Base-by-base conservation (phyloP, 2,113 vertebrate genomes). In the Sturnira hondurensis region DNA sequence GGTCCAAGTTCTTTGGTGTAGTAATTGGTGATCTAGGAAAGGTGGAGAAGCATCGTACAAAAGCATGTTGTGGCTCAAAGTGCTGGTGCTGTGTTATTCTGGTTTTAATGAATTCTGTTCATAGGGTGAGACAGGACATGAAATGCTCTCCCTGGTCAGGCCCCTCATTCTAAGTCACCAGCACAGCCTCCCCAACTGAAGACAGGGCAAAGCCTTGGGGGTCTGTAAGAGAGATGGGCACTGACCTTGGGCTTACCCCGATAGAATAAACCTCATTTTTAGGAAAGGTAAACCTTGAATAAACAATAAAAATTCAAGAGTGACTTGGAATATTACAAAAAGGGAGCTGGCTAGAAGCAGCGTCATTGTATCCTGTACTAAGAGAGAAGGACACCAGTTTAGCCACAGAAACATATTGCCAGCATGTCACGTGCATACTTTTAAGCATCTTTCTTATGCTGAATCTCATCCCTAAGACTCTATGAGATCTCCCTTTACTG, bases 11-110 rank as follows among this genome's bases (percentile, higher is more conserved):
- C 81, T 97, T 94, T 94, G 71, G 93, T 94, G 83, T 77, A 91
- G 77, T 95, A 89, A 96, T 63, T 94, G 95, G 65, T 85, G 77
- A 93, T 84, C 85, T 38, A 93, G 65, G 89, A 95, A 91, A 95
- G 67, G 61, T 88, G 87, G 86, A 96, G 52, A 95, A 91, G 63
- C n/a, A 45, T 76, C 31, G 1, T 83, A 67, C 41, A 41, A 89
- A 38, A 86, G 22, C 54, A 68, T 22, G 33, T 77, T 88, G 81
- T 58, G 52, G 91, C 76, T 92, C 77, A 94, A 91, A 97, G 70
- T 38, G 12, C 85, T 92, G 28, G 31, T 84, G 80, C 73, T 86
- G 1, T 86, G 52, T 81, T 84, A 76, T 84, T 94, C 56, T 90
- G 76, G 31, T 73, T 85, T 28, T 90, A 77, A 87, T 85, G 94